Evolutionary conservation across 1,140 invertebrate species (phyloP), one percentile per base, ranked within the genome.

Genomic region (Tetranychus urticae): DNA sequence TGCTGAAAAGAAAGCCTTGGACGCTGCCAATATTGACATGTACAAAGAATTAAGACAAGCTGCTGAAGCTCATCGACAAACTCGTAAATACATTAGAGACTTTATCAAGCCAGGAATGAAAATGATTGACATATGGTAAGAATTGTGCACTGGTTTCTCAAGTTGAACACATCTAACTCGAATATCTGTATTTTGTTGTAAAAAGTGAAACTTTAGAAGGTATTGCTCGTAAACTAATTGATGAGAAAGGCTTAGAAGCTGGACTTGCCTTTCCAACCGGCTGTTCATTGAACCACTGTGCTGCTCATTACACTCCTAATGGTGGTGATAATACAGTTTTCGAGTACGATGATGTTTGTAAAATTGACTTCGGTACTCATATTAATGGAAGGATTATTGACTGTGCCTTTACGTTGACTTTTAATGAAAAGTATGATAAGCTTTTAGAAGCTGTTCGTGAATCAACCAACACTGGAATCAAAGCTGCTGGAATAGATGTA

Each of bases 291-390:
- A 99, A 99, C 75, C 84, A 99, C 71, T 97, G 92, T 72, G 96
- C 96, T 65, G 96, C 96, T 62, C 96, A 99, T 76, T 99, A 99
- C 69, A 99, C 96, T 23, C 96, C 96, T 52, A 99, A 99, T 75
- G 88, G 88, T 63, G 96, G 94, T 14, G 96, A 99, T 74, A 78
- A 80, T 3, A 98, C 93, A 0, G 89, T 98, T 31, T 77, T 99
- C 14, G 78, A 85, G 64, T 87, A 89, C 69, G 91, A 97, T 71
- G 96, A 99, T 76, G 93, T 99, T 2, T 93, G 92, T 61, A 99
- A 99, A 75, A 96, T 98, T 70, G 96, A 99, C 75, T 99, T 98
- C 77, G 96, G 96, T 59, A 96, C 92, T 42, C 96, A 99, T 72
- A 90, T 99, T 55, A 97, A 98, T 75, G 94, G 83, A 6, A 80